Conservation (phyloP, 1,140 invertebrate species). For the Saxidomus purpurata region DNA sequence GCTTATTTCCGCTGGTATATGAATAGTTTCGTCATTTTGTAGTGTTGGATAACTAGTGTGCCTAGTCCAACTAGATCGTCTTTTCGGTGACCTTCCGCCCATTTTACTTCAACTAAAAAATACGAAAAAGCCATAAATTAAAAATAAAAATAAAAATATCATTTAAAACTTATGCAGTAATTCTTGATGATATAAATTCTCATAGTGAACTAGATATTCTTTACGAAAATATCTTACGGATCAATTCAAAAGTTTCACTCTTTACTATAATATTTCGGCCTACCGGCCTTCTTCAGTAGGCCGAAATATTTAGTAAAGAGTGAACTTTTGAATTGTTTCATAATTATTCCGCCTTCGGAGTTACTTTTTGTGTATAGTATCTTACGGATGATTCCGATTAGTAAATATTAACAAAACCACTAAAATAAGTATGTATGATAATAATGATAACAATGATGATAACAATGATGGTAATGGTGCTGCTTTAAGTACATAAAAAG, state of each 20-base stretch:
- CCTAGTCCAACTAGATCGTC: background rate
- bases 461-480: background rate
- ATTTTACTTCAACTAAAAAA: background rate
- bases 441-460: background rate
- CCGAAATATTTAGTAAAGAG: too few species aligned
- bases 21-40: background rate
- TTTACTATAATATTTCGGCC: too few species aligned
- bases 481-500: background rate
- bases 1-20: constrained; percentile 13
- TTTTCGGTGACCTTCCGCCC: background rate
- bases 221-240: background rate
- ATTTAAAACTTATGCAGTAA: background rate
- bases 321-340: too few species aligned
- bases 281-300: too few species aligned
- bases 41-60: constrained; percentile 11
- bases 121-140: background rate
- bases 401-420: too few species aligned
- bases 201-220: background rate
- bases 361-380: too few species aligned
- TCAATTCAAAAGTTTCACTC: too few species aligned
- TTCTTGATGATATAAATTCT: background rate
- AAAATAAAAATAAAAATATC: background rate
- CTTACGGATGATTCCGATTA: too few species aligned
- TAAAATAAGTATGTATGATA: background rate
- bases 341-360: too few species aligned